phyloP scores from a whole-genome alignment of 2,888 invertebrate species.

The Meiosimyza decipiens region DNA sequence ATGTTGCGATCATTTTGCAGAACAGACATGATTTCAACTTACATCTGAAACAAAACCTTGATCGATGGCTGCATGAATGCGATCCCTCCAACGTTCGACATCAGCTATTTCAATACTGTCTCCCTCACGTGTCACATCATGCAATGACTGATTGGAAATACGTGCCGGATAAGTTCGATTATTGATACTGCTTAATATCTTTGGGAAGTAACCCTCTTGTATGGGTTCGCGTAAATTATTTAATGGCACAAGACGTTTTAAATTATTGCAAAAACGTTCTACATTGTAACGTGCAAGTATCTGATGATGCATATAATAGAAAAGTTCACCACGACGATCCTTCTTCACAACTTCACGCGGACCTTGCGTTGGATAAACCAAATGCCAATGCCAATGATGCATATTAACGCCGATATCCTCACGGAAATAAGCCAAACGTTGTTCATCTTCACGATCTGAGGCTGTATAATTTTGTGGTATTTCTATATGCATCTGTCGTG shows the following conservation, averaged over 20 bases:
- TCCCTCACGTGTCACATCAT: constrained; percentile 75
- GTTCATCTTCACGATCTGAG: constrained; percentile 79
- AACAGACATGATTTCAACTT: constrained; percentile 51
- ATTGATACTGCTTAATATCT: constrained; percentile 75
- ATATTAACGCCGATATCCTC: constrained; percentile 88
- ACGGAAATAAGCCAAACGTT: constrained; percentile 84
- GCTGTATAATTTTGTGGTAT: constrained; percentile 83
- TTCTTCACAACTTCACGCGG: constrained; percentile 75
- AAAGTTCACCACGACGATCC: constrained; percentile 79
- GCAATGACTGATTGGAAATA: constrained; percentile 71
- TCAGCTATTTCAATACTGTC: constrained; percentile 72
- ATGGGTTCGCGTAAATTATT: constrained; percentile 78
- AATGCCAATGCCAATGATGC: constrained; percentile 94
- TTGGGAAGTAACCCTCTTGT: constrained; percentile 84
- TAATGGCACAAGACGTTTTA: constrained; percentile 74
- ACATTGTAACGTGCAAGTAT: constrained; percentile 75
- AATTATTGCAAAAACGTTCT: constrained; percentile 79
- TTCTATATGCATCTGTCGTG: constrained; percentile 67
- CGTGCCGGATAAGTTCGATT: constrained; percentile 82
- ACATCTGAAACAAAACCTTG: constrained; percentile 74
- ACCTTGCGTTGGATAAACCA: constrained; percentile 83
- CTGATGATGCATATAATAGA: constrained; percentile 81
- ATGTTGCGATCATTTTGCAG: no score
- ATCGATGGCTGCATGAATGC: constrained; percentile 80
- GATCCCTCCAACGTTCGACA: constrained; percentile 80